Base-by-base conservation (phyloP, 2,888 invertebrate genomes). In the Lomographa bimaculata region DNA sequence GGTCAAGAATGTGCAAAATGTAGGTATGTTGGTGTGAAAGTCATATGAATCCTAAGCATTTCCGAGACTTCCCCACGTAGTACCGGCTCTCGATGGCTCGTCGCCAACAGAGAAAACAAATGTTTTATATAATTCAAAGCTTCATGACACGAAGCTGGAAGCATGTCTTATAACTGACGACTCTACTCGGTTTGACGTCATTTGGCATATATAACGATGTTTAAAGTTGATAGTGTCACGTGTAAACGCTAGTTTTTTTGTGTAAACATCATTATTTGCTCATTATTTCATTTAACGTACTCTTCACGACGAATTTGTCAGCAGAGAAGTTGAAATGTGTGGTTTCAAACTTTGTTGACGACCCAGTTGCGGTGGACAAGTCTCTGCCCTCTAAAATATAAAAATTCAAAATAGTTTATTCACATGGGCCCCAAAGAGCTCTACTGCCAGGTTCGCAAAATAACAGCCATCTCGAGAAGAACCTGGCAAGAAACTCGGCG, bases 111-210 rank as follows among this genome's bases (percentile, higher is more conserved):
- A 12, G 8, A 25, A 38, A 34, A 43, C 33, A 24, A 33, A 38
- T 43, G 43, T 37, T 37, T 37, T 33, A 37, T 37, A 32, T 33
- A 43, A 37, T 34, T 43, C 24, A 30, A 25, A 28, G 29, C 28
- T 25, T 28, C 28, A 17, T 11, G 33, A 38, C 43, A 38, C 20
- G 14, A 23, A 23, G 23, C 27, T 32, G 42, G 32, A 27, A 27
- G 34, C 37, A 16, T 37, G 7, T 34, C 19, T 21, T 33, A 32
- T 36, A 36, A 43, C 25, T 43, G 20, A 29, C 29, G 9, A 28
- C 4, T 8, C 25, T 29, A 5, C 24, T 21, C 24, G 20, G 21
- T 8, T 37, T 43, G 43, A 37, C 43, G 43, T 43, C 43, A 43
- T 34, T 43, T 38, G 37, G 37, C 43, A 37, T 33, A 43, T 36